Percentiles rank a stretch among this genome's conserved stretches.
Evolutionary conservation across 2,797 vertebrate genomes (phyloP).

Genomic region (Acipenser oxyrinchus): DNA sequence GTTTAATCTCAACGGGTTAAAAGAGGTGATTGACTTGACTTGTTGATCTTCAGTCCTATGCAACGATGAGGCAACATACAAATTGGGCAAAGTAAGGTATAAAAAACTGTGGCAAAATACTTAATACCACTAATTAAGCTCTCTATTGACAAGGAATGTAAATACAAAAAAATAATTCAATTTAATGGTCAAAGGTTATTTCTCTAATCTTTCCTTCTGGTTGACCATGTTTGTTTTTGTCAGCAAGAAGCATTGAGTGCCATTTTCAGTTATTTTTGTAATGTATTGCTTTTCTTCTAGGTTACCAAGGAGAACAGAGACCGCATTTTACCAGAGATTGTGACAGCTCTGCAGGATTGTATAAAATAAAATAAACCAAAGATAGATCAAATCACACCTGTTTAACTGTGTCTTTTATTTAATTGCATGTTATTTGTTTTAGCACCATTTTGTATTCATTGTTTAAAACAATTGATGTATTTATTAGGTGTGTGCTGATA

Average conservation of each 20-base stretch:
- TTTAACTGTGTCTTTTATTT: not conserved
- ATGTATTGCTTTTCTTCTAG: constrained; percentile 43
- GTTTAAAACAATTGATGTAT: not conserved
- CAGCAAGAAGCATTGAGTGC: not conserved
- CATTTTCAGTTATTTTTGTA: not conserved
- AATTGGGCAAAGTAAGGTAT: no score
- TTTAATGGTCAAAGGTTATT: not conserved
- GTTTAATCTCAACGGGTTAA: no score
- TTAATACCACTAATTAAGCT: no score
- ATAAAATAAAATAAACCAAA: constrained; percentile 36
- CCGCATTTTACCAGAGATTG: constrained; percentile 63
- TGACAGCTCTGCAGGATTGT: constrained; percentile 62
- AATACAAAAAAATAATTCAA: not conserved
- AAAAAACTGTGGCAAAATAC: no score
- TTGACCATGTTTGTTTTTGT: not conserved
- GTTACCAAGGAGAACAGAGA: constrained; percentile 85
- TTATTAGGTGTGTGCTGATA: not conserved
- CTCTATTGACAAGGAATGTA: no score
- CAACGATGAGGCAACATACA: no score
- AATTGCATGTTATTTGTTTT: not conserved
- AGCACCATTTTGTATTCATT: no score
- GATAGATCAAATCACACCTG: not conserved
- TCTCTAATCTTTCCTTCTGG: not conserved
- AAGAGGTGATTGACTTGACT: no score
- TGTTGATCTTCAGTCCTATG: no score